These are phyloP conservation scores for Ceryle rudis DNA, from an alignment of 2,797 vertebrate species.

Conservation along the genomic window DNA sequence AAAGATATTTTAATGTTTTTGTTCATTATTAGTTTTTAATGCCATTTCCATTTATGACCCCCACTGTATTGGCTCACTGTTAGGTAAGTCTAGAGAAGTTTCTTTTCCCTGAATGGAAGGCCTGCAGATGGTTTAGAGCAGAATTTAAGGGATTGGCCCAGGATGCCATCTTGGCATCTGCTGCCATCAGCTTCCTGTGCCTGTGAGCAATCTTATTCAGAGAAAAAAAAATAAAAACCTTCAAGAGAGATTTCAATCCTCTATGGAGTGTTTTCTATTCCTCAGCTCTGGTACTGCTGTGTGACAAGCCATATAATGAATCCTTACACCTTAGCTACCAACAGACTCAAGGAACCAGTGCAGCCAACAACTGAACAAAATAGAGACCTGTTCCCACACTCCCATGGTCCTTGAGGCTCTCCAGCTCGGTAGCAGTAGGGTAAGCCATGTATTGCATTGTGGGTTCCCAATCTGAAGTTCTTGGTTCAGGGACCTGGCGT, in stretches of 20 bases:
- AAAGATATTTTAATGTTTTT: not conserved
- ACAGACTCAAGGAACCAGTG: not conserved
- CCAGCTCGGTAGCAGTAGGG: not conserved
- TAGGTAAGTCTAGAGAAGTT: not conserved
- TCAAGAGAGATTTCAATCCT: slow-evolving; percentile 8
- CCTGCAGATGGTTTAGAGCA: not conserved
- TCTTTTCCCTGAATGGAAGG: not conserved
- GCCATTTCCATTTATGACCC: not conserved
- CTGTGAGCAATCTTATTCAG: not conserved
- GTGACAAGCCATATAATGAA: not conserved
- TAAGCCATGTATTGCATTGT: not conserved
- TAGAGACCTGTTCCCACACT: not conserved
- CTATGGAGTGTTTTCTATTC: not conserved
- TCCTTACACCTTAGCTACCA: not conserved
- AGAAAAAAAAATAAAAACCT: not conserved
- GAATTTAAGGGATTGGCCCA: not conserved
- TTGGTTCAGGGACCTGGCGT: not conserved
- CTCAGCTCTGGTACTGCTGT: not conserved
- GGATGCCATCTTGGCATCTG: not conserved
- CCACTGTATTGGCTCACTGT: not conserved
- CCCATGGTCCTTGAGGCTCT: not conserved
- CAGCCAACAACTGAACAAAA: not conserved
- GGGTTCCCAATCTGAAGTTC: not conserved
- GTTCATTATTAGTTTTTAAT: not conserved
- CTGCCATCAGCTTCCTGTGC: not conserved